These are phyloP conservation scores for Ferdinandea cuprea DNA, from an alignment of 2,888 invertebrate genomes.

Conservation along the genomic window DNA sequence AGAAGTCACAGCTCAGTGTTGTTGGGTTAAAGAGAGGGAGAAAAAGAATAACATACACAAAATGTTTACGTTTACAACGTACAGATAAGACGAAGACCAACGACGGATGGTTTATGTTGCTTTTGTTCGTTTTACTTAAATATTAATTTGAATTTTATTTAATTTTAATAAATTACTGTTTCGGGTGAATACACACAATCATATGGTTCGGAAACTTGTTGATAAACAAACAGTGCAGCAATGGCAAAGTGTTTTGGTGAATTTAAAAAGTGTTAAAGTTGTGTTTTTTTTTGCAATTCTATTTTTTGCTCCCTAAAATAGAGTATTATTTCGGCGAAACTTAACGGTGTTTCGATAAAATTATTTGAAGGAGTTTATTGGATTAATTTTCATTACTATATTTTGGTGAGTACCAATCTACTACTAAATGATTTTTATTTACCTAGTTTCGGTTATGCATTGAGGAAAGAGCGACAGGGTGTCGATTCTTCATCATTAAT, in stretches of 20 bases:
- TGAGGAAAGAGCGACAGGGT: no score
- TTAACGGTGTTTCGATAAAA: not conserved
- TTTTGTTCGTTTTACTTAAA: not conserved
- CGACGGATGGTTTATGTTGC: not conserved
- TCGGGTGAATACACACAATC: conserved; percentile 1
- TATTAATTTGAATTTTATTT: not conserved
- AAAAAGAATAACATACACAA: no score
- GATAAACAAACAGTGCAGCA: conserved; percentile 34
- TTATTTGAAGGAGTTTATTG: conserved; percentile 26
- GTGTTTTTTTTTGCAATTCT: conserved; percentile 1
- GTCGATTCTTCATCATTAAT: no score
- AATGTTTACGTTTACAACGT: conserved; percentile 12
- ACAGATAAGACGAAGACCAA: conserved; percentile 1
- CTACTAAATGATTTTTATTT: not conserved
- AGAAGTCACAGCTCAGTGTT: conserved; percentile 28
- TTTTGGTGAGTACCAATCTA: conserved; percentile 39
- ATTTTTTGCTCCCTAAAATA: conserved; percentile 1
- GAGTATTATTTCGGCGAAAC: conserved; percentile 18
- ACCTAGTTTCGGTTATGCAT: not conserved
- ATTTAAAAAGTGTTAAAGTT: not conserved
- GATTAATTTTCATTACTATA: conserved; percentile 41
- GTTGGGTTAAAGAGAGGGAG: conserved; percentile 23
- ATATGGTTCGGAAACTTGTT: conserved; percentile 35
- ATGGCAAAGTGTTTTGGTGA: conserved; percentile 7
- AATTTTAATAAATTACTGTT: not conserved